Percentiles rank a stretch among this genome's conserved stretches.
These are phyloP conservation scores for Sebastes itinus DNA, from an alignment of 2,797 vertebrate species.

Conservation along the genomic window DNA sequence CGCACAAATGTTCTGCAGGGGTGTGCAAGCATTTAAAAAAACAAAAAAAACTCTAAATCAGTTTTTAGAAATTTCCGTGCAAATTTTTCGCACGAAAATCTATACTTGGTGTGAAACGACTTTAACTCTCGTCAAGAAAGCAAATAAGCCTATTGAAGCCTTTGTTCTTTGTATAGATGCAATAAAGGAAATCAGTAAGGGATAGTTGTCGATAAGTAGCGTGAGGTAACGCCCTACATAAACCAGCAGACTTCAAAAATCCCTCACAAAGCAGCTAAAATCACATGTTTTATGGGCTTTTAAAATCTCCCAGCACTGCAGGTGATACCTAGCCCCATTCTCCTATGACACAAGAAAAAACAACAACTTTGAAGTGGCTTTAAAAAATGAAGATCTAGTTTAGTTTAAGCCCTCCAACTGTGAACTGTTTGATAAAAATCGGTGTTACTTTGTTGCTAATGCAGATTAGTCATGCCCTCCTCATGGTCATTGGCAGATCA, in stretches of 20 bases:
- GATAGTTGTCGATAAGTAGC: background rate
- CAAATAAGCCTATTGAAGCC: background rate
- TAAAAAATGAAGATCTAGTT: background rate
- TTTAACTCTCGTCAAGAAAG: background rate
- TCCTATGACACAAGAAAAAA: background rate
- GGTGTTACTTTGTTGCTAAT: conserved; percentile 9
- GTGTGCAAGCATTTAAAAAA: too few relatives aligned
- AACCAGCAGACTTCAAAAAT: background rate
- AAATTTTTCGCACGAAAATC: too few relatives aligned
- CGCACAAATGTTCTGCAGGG: too few relatives aligned
- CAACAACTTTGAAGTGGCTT: background rate
- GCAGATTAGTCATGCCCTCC: conserved; percentile 3
- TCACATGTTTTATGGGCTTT: background rate
- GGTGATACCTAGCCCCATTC: background rate
- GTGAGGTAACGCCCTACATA: background rate
- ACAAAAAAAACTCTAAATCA: too few relatives aligned
- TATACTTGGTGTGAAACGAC: too few relatives aligned
- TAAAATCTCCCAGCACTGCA: background rate
- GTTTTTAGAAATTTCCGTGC: too few relatives aligned
- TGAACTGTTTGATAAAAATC: conserved; percentile 6
- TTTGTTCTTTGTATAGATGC: background rate
- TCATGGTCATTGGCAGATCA: conserved; percentile 3
- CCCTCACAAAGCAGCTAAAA: background rate
- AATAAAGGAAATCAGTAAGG: background rate
- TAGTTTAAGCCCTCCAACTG: background rate